Evolutionary conservation across 2,797 vertebrate species (phyloP).

Genomic region (Catamblyrhynchus diadema): DNA sequence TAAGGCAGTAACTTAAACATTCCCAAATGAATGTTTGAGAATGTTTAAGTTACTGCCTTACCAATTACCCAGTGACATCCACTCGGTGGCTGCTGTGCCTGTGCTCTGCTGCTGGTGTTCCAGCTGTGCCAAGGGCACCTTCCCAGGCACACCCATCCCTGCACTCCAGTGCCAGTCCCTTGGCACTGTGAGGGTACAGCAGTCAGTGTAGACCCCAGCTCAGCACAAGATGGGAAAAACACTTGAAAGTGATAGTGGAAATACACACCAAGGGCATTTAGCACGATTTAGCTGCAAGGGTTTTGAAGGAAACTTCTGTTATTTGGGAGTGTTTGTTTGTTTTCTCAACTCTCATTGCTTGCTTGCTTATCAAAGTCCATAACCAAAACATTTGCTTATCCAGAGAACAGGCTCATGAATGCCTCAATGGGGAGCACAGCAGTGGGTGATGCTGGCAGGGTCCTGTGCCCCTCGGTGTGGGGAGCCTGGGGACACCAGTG

Average conservation of each 20-base stretch:
- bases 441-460: not conserved
- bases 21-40: not conserved
- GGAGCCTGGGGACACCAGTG: rapidly evolving
- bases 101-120: rapidly evolving
- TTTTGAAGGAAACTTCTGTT: not conserved
- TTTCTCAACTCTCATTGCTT: not conserved
- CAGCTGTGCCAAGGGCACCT: rapidly evolving
- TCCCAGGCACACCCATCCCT: not conserved
- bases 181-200: not conserved
- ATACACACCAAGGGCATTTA: rapidly evolving
- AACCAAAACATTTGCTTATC: not conserved
- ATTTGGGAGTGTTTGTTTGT: not conserved
- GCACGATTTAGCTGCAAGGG: not conserved
- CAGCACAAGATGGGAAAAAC: not conserved
- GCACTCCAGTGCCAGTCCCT: not conserved
- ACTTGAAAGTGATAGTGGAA: not conserved
- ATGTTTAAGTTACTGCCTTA: not conserved
- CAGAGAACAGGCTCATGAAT: not conserved
- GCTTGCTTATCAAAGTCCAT: not conserved
- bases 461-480: rapidly evolving
- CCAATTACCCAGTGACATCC: not conserved
- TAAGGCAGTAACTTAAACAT: not conserved
- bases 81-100: rapidly evolving
- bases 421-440: rapidly evolving
- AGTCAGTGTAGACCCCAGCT: not conserved